A percentile compares a stretch with the other conserved stretches of the same genome.
Conservation (phyloP, 2,888 invertebrate genomes). For the Drosophila acutilabella region DNA sequence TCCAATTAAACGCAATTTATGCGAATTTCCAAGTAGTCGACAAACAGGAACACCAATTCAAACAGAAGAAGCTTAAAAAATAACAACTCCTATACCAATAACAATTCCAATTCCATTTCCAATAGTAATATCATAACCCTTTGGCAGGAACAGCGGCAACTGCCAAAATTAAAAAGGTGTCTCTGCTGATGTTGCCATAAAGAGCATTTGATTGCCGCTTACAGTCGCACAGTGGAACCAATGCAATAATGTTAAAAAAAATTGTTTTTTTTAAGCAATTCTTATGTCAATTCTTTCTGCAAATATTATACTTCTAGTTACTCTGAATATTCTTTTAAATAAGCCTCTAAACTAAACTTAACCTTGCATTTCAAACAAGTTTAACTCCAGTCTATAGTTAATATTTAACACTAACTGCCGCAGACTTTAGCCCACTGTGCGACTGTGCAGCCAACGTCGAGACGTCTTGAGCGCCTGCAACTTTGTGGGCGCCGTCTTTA, state of each 20-base stretch:
- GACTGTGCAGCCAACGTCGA: background rate
- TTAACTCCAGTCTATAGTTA: too few species aligned
- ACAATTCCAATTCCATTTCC: constrained; percentile 8
- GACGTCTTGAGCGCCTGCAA: constrained; percentile 56
- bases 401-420: background rate
- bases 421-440: constrained; percentile 14
- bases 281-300: too few species aligned
- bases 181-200: constrained; percentile 71
- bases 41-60: constrained; percentile 3
- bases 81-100: background rate
- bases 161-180: constrained; percentile 78
- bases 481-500: constrained; percentile 75
- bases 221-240: constrained; percentile 18
- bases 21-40: constrained; percentile 73
- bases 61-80: constrained; percentile 3
- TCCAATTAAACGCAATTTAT: constrained; percentile 83
- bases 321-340: too few species aligned
- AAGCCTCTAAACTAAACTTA: too few species aligned
- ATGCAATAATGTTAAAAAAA: too few species aligned
- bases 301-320: too few species aligned
- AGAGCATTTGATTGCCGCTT: constrained; percentile 67
- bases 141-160: constrained; percentile 53
- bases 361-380: too few species aligned
- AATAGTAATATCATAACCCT: background rate
- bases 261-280: too few species aligned